These are phyloP conservation scores for Incurvaria masculella DNA, from an alignment of 2,888 invertebrate genomes.

Conservation along the genomic window DNA sequence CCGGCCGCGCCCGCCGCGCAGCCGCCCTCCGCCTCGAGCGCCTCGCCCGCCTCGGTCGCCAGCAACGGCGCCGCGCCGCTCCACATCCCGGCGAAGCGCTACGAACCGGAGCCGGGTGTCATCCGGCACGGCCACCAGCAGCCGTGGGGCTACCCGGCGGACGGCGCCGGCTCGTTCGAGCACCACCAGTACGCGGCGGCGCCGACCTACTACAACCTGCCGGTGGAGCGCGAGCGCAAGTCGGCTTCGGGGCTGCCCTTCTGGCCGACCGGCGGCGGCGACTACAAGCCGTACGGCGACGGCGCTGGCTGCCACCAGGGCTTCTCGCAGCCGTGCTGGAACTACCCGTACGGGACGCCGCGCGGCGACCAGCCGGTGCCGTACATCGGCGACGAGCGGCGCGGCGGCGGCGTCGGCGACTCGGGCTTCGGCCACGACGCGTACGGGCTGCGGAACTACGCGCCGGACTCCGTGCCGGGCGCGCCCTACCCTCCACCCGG, in stretches of 20 bases:
- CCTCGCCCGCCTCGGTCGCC: constrained; percentile 58
- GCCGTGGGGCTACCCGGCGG: constrained; percentile 72
- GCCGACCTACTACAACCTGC: constrained; percentile 74
- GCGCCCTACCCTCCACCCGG: constrained; percentile 79
- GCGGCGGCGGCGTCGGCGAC: constrained; percentile 62
- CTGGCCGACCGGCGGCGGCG: constrained; percentile 63
- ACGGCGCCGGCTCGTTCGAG: constrained; percentile 61
- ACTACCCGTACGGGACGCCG: constrained; percentile 63
- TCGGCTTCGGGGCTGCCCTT: constrained; percentile 60
- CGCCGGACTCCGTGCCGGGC: constrained; percentile 68
- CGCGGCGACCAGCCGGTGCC: constrained; percentile 66
- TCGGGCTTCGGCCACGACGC: constrained; percentile 70
- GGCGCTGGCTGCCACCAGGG: constrained; percentile 63
- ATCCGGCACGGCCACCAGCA: constrained; percentile 74
- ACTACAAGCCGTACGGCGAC: constrained; percentile 60
- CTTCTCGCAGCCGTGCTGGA: constrained; percentile 72
- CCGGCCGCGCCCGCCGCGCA: constrained; percentile 67
- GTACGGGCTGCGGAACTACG: constrained; percentile 73
- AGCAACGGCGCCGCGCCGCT: constrained; percentile 74
- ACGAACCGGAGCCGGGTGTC: constrained; percentile 65
- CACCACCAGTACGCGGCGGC: constrained; percentile 67
- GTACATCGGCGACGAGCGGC: constrained; percentile 69
- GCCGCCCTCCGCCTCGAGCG: constrained; percentile 54
- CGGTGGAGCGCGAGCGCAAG: constrained; percentile 61
- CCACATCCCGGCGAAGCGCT: constrained; percentile 88